These are phyloP conservation scores for Micropterix aruncella DNA, from an alignment of 2,888 invertebrate genomes.

Conservation along the genomic window DNA sequence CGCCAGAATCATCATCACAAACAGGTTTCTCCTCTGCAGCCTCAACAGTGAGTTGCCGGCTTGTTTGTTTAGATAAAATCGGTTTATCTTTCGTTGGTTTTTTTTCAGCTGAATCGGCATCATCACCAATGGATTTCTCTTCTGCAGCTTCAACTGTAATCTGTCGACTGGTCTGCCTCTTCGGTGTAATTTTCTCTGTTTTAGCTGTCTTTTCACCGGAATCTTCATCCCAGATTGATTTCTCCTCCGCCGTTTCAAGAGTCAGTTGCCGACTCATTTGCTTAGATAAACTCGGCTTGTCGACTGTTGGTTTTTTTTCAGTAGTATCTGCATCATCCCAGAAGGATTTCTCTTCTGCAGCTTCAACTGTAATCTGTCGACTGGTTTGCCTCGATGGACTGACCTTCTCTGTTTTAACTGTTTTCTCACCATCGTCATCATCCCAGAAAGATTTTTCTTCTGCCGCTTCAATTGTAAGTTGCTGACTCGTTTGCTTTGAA, in stretches of 20 bases:
- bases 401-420: conserved; percentile 18
- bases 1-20: conserved; percentile 23
- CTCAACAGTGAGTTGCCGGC: background rate
- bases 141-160: conserved; percentile 5
- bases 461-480: background rate
- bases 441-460: conserved; percentile 20
- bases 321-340: background rate
- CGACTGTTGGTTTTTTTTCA: too few species aligned
- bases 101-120: background rate
- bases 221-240: conserved; percentile 15
- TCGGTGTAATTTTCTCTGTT: conserved; percentile 7
- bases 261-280: too few species aligned
- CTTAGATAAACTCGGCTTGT: too few species aligned
- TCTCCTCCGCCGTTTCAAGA: conserved; percentile 14
- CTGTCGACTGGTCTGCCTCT: background rate
- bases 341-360: background rate
- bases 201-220: conserved; percentile 22
- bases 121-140: background rate
- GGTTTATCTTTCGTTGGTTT: too few species aligned
- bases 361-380: background rate
- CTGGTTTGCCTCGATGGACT: conserved; percentile 15
- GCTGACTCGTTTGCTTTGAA: too few species aligned
- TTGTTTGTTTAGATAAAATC: too few species aligned
- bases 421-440: conserved; percentile 18
- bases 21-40: conserved; percentile 18